A percentile compares a stretch with the other conserved stretches of the same genome.
Evolutionary conservation across 2,113 vertebrate species (phyloP).

Genomic region (Mustela lutreola): DNA sequence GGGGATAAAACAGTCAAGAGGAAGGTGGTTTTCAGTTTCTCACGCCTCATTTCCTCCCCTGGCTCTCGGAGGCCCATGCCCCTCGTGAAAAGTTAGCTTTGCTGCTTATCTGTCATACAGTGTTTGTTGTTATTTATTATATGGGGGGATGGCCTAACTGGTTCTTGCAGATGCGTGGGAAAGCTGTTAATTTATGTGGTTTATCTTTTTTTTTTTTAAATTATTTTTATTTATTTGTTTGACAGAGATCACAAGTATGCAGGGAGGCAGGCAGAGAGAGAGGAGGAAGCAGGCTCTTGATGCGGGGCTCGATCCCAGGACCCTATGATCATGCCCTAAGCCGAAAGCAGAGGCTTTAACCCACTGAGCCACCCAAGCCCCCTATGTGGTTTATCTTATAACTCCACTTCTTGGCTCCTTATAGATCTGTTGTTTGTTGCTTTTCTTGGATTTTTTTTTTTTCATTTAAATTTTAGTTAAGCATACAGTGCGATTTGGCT

Average conservation of each 20-base stretch:
- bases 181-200: not conserved
- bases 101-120: not conserved
- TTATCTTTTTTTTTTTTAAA: not conserved
- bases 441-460: not conserved
- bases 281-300: too few relatives aligned
- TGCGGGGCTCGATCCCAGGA: too few relatives aligned
- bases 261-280: too few relatives aligned
- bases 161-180: not conserved
- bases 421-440: not conserved
- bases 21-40: not conserved
- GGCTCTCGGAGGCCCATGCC: not conserved
- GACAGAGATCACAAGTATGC: too few relatives aligned
- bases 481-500: not conserved
- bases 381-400: not conserved
- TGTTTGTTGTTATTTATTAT: not conserved
- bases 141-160: not conserved
- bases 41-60: rapidly evolving
- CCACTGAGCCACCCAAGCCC: too few relatives aligned
- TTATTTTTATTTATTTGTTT: too few relatives aligned
- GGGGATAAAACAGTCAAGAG: not conserved
- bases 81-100: not conserved
- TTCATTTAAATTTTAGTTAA: not conserved
- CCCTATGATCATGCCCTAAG: too few relatives aligned
- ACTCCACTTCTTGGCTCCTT: not conserved
- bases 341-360: too few relatives aligned